Conservation (phyloP, 2,888 invertebrate genomes). For the Synanthedon formicaeformis region DNA sequence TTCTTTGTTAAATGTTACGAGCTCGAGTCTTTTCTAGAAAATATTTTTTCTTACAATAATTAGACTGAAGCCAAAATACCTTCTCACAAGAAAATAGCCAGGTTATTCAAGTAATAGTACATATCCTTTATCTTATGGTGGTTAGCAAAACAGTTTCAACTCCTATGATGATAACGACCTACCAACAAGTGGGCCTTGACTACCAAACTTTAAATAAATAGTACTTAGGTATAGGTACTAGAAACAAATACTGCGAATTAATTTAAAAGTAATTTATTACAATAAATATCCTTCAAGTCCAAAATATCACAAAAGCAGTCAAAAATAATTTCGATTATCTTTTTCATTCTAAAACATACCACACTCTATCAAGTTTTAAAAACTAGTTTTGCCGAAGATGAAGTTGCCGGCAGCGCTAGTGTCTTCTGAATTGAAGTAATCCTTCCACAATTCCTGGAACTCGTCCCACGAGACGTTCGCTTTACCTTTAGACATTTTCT, state of each 20-base stretch:
- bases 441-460: slow-evolving; percentile 85
- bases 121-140: no score
- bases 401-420: slow-evolving; percentile 83
- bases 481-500: slow-evolving; percentile 82
- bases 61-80: no score
- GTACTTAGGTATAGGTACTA: no score
- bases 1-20: no score
- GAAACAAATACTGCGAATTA: neutral
- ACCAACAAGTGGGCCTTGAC: no score
- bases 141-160: no score
- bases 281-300: slow-evolving; percentile 4
- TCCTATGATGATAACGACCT: no score
- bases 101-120: no score
- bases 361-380: slow-evolving; percentile 49
- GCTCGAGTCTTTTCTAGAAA: no score
- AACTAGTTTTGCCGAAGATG: slow-evolving; percentile 85
- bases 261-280: slow-evolving; percentile 9
- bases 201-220: no score
- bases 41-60: no score
- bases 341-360: neutral
- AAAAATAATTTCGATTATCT: slow-evolving; percentile 1
- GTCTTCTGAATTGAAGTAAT: slow-evolving; percentile 87
- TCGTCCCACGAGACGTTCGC: slow-evolving; percentile 79
- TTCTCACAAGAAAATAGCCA: no score
- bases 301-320: slow-evolving; percentile 1